Base-by-base conservation (phyloP, 2,113 vertebrate species). In the Dipodomys ordii region DNA sequence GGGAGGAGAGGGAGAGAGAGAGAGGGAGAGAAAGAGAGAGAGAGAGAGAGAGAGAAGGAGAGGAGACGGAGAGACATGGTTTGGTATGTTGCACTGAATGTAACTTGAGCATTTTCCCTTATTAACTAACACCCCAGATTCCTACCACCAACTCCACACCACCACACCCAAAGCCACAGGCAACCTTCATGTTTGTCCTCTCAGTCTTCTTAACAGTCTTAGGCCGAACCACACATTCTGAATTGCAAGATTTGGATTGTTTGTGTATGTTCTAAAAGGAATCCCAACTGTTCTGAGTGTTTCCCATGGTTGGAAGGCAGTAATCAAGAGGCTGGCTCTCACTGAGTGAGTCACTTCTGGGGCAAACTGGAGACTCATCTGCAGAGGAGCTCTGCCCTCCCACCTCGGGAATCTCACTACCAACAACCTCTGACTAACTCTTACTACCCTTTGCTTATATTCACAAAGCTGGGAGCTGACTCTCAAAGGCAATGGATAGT, bases 211-310 rank as follows among this genome's bases (percentile, higher is more conserved):
- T 25, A 94, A 68, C 49, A 83, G 69, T 81, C 32, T 27, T 77
- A 72, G 16, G 60, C 15, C 68, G 76, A 96, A 96, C 95, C 95
- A 90, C 96, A 94, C 18, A 46, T 90, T 93, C 62, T 74, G 39
- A 95, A 86, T n/a, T 77, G 83, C 90, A 92, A 94, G 53, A 93
- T 92, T 22, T 87, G 64, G 39, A 68, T 64, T 85, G 95, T 96
- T 91, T 97, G 84, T 86, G 30, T 73, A 85, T 1, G 7, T 89
- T 93, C 90, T 93, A 93, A 88, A 94, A 93, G 95, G 95, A 97
- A 96, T 96, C 88, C 95, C 93, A 92, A 73, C 19, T 85, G 93
- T 80, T 64, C 15, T 64, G 87, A 93, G 91, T 65, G 82, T 86
- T 96, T 94, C 35, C 39, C 78, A 94, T 83, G 90, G 91, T 65